Percentiles rank a stretch among this genome's conserved stretches.
Conservation (phyloP, 2,797 vertebrate species). For the Rachycentron canadum region DNA sequence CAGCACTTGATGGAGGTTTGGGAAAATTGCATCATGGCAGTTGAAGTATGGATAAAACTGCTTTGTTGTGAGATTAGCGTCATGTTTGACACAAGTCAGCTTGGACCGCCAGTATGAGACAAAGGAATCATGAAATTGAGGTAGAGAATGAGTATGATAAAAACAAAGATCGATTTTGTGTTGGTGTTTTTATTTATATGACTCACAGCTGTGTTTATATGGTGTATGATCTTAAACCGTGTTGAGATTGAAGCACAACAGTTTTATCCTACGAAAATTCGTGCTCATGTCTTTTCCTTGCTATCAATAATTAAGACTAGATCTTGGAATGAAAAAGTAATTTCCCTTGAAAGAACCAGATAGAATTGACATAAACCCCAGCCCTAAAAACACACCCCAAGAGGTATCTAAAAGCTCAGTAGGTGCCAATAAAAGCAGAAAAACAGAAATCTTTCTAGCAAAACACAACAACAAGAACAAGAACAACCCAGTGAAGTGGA, state of each 20-base stretch:
- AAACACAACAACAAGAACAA: conserved; percentile 79
- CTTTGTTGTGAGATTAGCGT: no score
- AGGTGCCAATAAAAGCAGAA: conserved; percentile 78
- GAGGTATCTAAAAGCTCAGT: conserved; percentile 76
- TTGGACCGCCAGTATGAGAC: conserved; percentile 5
- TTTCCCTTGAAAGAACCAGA: conserved; percentile 78
- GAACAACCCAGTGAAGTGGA: conserved; percentile 77
- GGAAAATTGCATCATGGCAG: conserved; percentile 1
- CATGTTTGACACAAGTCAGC: not conserved
- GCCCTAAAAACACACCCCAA: conserved; percentile 70
- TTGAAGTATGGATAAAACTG: not conserved
- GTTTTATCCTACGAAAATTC: conserved; percentile 71
- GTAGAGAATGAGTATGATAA: conserved; percentile 32
- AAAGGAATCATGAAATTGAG: conserved; percentile 57
- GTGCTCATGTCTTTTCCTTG: conserved; percentile 64
- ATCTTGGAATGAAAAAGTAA: conserved; percentile 81
- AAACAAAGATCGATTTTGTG: conserved; percentile 30
- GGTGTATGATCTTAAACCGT: conserved; percentile 67
- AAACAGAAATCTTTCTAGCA: conserved; percentile 78
- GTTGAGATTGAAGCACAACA: conserved; percentile 61
- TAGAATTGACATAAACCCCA: conserved; percentile 74
- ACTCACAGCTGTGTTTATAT: conserved; percentile 57
- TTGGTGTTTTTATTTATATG: conserved; percentile 45
- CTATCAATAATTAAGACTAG: conserved; percentile 82
- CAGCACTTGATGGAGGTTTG: not conserved